Base-by-base conservation (phyloP, 2,797 vertebrate genomes). In the Brachyalestes nurse region DNA sequence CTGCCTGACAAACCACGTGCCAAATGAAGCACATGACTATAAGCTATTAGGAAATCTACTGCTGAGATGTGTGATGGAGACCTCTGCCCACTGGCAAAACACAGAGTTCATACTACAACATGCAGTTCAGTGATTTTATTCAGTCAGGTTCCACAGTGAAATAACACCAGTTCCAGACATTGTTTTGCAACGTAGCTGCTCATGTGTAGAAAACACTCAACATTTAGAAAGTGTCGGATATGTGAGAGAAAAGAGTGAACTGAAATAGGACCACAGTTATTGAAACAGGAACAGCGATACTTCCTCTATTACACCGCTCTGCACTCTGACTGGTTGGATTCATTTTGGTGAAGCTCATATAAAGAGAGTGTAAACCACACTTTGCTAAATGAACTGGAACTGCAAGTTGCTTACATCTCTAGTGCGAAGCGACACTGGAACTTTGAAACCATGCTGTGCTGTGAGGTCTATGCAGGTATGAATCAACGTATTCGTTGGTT, bases 381-480 rank as follows among this genome's bases (percentile, higher is more conserved):
- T 28, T 55, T 61, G 65, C 62, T 79, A 42, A 81, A 80, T 86
- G 65, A 70, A 28, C 73, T 72, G 45, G 2, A 51, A 67, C 25
- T 72, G n/a, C 10, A 49, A 61, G 42, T 47, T 25, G 17, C 1
- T 40, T 55, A 34, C 40, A n/a, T 79, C 21, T 82, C 2, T 38
- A 14, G 34, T 34, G 28, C 12, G 42, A 69, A 23, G 25, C 12
- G 38, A 17, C 21, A 17, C n/a, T 28, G 38, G 7, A 72, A 47
- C 62, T 61, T 71, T 64, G 40, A 19, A 49, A 79, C 66, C 79
- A 90, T 89, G 89, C 51, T 90, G 69, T 89, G 16, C 69, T 87
- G 83, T 78, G 89, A 89, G 21, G 58, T 89, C 51, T 91, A 90
- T 42, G 73, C 88, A 92, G 92, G 92, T 94, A 90, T 88, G 73